A percentile compares a stretch with the other conserved stretches of the same genome.
These are phyloP conservation scores for Oreohelix idahoensis DNA, from an alignment of 1,140 invertebrate genomes.

Conservation along the genomic window DNA sequence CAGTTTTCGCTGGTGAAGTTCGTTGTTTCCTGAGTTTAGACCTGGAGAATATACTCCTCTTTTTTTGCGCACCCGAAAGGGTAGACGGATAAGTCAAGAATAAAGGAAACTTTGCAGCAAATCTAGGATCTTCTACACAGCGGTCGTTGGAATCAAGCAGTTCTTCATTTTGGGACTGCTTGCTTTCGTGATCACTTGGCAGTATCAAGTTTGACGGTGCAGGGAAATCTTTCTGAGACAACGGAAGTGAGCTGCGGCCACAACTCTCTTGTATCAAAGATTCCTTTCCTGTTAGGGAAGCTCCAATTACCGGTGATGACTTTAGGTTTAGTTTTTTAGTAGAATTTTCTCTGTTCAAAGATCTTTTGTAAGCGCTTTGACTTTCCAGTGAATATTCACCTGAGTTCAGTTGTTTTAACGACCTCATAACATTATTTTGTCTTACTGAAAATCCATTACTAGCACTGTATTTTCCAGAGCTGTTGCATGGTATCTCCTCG, in stretches of 20 bases:
- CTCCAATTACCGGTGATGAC: not conserved
- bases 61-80: not conserved
- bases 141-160: not conserved
- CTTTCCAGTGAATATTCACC: not conserved
- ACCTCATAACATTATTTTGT: no score
- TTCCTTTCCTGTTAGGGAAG: no score
- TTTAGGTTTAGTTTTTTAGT: not conserved
- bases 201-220: not conserved
- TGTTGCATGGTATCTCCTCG: not conserved
- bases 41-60: not conserved
- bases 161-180: not conserved
- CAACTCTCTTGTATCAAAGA: no score
- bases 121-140: not conserved
- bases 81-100: not conserved
- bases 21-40: not conserved
- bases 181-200: not conserved
- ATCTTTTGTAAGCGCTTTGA: not conserved
- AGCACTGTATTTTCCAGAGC: not conserved
- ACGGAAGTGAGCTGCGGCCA: not conserved
- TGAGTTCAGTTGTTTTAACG: no score
- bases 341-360: not conserved
- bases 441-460: not conserved
- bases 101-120: not conserved
- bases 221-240: not conserved
- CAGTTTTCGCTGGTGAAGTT: not conserved